Conservation (phyloP, 2,113 vertebrate genomes). For the Prionailurus viverrinus region DNA sequence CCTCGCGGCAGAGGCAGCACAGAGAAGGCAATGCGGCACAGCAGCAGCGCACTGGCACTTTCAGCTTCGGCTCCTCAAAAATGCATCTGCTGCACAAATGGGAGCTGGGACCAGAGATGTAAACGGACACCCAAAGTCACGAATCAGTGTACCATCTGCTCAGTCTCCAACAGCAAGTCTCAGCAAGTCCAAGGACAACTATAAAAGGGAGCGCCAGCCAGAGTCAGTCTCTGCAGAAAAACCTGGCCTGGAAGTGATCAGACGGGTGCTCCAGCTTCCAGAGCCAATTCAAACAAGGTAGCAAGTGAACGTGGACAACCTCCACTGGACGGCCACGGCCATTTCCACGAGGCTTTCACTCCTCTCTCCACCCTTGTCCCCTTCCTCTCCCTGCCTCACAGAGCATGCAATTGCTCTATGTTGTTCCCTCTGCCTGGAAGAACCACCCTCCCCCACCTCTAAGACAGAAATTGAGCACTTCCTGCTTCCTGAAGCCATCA, state of each 20-base stretch:
- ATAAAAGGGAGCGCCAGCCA: neutral
- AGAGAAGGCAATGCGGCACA: neutral
- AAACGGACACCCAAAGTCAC: constrained; percentile 58
- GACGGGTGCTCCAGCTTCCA: neutral
- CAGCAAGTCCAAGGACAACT: constrained; percentile 72
- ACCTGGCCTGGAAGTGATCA: neutral
- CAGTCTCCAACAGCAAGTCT: constrained; percentile 76
- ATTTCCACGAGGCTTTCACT: no score
- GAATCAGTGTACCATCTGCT: constrained; percentile 80
- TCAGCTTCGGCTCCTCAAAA: neutral
- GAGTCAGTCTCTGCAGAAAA: neutral
- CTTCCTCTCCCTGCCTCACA: neutral
- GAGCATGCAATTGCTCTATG: neutral
- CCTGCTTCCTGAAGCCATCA: neutral
- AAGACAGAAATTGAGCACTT: neutral
- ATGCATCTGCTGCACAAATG: no score
- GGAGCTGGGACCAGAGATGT: neutral
- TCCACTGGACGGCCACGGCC: no score
- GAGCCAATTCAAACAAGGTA: neutral
- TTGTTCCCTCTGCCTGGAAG: neutral
- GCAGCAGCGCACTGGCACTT: neutral
- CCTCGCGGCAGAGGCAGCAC: neutral
- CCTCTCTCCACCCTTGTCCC: neutral
- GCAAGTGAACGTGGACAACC: no score
- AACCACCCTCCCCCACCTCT: neutral